A percentile compares a stretch with the other conserved stretches of the same genome.
phyloP scores from a whole-genome alignment of 2,888 invertebrate species.

The Drosophila picticornis region DNA sequence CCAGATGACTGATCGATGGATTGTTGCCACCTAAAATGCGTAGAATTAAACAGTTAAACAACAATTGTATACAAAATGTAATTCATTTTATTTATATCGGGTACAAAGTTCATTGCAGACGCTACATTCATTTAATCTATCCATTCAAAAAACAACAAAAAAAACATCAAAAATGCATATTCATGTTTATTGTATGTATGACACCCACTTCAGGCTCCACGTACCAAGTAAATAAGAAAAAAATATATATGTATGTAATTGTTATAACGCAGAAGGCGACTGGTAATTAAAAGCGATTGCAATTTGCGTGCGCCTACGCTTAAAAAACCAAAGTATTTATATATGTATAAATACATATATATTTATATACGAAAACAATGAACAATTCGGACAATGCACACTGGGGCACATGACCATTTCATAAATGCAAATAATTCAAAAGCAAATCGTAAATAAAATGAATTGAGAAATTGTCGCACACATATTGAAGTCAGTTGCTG shows the following conservation, averaged over 20 bases:
- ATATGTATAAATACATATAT: not conserved
- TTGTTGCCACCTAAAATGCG: conserved; percentile 28
- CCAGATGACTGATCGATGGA: conserved; percentile 86
- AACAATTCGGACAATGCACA: conserved; percentile 27
- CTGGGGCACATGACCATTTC: not conserved
- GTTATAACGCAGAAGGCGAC: conserved; percentile 3
- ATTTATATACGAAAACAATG: not conserved
- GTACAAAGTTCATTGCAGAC: not conserved
- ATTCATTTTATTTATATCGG: not conserved
- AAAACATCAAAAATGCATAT: not conserved
- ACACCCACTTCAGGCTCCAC: conserved; percentile 10
- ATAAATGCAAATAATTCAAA: not conserved
- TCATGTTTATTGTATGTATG: conserved; percentile 1
- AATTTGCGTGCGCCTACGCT: conserved; percentile 37
- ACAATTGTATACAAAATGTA: no score
- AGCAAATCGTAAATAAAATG: not conserved
- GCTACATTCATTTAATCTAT: not conserved
- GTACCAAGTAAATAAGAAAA: not conserved
- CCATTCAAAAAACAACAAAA: not conserved
- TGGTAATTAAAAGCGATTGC: conserved; percentile 9
- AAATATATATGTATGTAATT: not conserved
- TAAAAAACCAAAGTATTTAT: not conserved
- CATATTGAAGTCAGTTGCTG: not conserved
- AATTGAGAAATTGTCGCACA: not conserved
- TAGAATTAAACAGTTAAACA: not conserved